Conservation (phyloP, 2,888 invertebrate genomes). For the Meiosimyza platycephala region DNA sequence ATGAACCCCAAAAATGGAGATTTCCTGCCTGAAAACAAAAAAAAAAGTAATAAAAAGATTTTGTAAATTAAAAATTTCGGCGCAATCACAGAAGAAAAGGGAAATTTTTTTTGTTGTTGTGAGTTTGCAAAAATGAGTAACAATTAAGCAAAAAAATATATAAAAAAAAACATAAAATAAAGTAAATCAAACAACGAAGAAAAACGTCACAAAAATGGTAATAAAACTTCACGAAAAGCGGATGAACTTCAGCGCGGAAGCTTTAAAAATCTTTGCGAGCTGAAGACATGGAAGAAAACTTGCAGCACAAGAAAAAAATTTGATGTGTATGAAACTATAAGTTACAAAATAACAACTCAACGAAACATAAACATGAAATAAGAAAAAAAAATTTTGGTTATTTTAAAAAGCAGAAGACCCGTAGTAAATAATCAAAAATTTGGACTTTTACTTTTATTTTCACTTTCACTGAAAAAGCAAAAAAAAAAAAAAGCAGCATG, state of each 20-base stretch:
- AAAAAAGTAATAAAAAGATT: slow-evolving; percentile 51
- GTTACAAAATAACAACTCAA: background rate
- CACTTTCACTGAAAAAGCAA: slow-evolving; percentile 57
- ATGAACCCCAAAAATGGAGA: slow-evolving; percentile 66
- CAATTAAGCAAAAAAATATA: slow-evolving; percentile 19
- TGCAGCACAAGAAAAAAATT: background rate
- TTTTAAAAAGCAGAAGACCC: slow-evolving; percentile 2
- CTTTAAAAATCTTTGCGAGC: background rate
- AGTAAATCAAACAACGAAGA: background rate
- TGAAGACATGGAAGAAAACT: background rate
- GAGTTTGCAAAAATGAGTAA: slow-evolving; percentile 36
- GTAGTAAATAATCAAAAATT: slow-evolving; percentile 18
- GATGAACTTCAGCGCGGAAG: background rate
- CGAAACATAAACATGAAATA: background rate
- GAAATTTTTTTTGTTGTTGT: slow-evolving; percentile 32
- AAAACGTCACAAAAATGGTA: background rate
- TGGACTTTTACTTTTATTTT: slow-evolving; percentile 54
- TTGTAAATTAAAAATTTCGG: slow-evolving; percentile 46
- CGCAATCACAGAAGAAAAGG: slow-evolving; percentile 36
- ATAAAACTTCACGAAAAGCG: background rate
- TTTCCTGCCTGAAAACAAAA: slow-evolving; percentile 66
- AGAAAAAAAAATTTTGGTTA: slow-evolving; percentile 17
- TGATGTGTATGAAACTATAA: slow-evolving; percentile 3
- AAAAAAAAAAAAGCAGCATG: background rate
- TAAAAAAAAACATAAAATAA: background rate